Conservation (phyloP, 2,888 invertebrate species). For the Oithona nana region DNA sequence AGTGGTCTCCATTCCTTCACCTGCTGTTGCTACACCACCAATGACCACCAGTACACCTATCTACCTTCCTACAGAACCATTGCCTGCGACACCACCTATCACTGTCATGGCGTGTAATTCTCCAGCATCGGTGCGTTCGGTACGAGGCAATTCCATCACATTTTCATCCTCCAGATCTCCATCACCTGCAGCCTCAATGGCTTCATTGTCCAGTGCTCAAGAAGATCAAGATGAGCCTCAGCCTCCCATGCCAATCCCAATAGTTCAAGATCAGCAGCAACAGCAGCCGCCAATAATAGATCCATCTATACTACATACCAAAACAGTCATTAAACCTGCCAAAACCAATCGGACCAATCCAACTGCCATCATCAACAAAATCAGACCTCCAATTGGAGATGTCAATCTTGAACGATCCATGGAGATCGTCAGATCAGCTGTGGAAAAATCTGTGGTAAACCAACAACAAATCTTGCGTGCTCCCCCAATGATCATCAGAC, state of each 20-base stretch:
- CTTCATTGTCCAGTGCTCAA: not conserved
- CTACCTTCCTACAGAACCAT: conserved; percentile 3
- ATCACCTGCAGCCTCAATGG: not conserved
- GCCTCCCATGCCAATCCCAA: not conserved
- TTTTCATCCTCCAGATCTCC: not conserved
- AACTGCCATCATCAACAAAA: not conserved
- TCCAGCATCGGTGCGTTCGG: conserved; percentile 4
- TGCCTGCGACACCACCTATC: not conserved
- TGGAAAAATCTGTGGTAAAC: conserved; percentile 31
- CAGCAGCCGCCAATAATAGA: no score
- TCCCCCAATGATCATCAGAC: no score
- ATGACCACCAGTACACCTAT: not conserved
- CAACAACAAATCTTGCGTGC: no score
- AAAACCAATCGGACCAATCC: not conserved
- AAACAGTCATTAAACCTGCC: not conserved
- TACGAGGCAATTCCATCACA: not conserved
- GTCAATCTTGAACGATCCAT: conserved; percentile 84
- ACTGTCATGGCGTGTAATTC: not conserved
- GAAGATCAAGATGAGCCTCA: not conserved
- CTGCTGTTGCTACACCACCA: not conserved
- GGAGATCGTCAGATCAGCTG: conserved; percentile 56
- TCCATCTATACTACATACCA: not conserved
- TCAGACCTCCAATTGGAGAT: conserved; percentile 39
- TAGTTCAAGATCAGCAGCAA: no score
- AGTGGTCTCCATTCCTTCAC: not conserved